Evolutionary conservation across 2,113 vertebrate genomes (phyloP), one percentile per base, ranked within the genome.

Genomic region (Pogonocichla stellata): DNA sequence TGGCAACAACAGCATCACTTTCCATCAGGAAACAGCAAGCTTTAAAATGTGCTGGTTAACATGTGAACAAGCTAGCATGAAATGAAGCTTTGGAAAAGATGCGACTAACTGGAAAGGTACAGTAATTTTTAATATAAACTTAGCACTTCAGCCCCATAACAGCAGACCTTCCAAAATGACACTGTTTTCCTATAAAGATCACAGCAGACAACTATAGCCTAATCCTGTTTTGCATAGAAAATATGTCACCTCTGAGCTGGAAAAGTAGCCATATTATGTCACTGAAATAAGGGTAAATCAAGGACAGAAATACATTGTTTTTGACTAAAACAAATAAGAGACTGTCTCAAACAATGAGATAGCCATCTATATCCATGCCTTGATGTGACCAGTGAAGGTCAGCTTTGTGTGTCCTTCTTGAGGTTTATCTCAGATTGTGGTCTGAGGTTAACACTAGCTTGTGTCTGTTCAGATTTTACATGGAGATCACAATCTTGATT

Each of bases 401-500:
- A 92, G 56, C 12, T 77, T 66, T 74, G 16, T 71, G 40, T 9
- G 43, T 74, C 74, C 64, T 88, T 80, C 62, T 43, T 62, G 19
- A 88, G 31, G 19, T 86, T 95, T 95, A 88, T 92, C 85, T 95
- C n/a, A 80, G 42, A 74, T 58, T 61, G 67, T 60, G 36, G 64
- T 93, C 54, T 78, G 42, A 91, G 77, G 72, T 88, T 90, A 96
- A 83, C 48, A 31, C 33, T n/a, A 67, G 9, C 75, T 93, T 92
- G 80, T 81, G 31, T 65, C 80, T 74, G 19, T 69, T 87, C 5
- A 4, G 82, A 90, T 94, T 96, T 88, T 78, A 86, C 86, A 57
- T 10, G 16, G 51, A 90, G 92, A 95, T 95, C 40, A 64, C 48
- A 84, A 96, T 94, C 79, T 96, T 77, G 67, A 38, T 83, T 86